Percentiles rank a stretch among this genome's conserved stretches.
Conservation (phyloP, 2,113 vertebrate species). For the Mus spicilegus region DNA sequence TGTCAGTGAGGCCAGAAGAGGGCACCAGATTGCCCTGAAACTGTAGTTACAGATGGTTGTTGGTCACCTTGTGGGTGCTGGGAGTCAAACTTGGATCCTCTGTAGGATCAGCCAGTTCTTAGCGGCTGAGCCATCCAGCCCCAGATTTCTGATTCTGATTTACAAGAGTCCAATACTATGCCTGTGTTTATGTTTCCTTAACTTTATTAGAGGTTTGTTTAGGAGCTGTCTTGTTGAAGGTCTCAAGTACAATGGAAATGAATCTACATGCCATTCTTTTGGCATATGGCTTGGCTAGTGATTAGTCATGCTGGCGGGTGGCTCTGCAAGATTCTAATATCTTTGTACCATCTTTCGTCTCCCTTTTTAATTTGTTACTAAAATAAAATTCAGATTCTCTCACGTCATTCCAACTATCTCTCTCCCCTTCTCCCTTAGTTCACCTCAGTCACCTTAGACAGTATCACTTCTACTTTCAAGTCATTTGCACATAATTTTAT, state of each 20-base stretch:
- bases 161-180: background rate
- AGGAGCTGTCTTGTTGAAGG: background rate
- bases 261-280: rapidly evolving
- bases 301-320: background rate
- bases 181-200: background rate
- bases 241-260: background rate
- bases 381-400: background rate
- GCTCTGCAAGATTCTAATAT: background rate
- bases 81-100: background rate
- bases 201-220: background rate
- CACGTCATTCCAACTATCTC: too few species aligned
- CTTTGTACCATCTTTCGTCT: background rate
- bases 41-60: background rate
- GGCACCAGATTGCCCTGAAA: background rate
- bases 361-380: too few species aligned
- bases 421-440: background rate
- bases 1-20: background rate
- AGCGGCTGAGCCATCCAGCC: background rate
- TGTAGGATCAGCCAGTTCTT: background rate
- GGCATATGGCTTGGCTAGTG: background rate
- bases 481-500: background rate
- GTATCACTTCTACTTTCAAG: background rate
- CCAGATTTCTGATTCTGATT: background rate
- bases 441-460: background rate
- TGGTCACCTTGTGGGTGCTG: background rate